Conservation (phyloP, 2,797 vertebrate genomes). For the Bradypodion ventrale region DNA sequence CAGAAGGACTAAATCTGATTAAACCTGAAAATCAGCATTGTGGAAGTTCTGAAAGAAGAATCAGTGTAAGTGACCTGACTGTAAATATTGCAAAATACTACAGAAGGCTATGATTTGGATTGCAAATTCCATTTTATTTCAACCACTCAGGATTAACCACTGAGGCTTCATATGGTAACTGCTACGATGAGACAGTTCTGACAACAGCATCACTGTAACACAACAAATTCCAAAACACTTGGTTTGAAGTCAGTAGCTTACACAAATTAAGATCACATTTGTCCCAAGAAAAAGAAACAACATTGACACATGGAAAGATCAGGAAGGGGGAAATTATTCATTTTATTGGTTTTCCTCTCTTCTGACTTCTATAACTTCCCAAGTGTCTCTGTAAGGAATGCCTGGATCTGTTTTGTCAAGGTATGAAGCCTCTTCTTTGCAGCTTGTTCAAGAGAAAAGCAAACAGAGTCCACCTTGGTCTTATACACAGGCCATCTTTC, state of each 20-base stretch:
- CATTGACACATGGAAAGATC: not conserved
- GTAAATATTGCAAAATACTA: not conserved
- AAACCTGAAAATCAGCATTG: not conserved
- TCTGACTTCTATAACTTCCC: constrained; percentile 10
- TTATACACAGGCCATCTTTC: constrained; percentile 1
- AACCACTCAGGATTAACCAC: not conserved
- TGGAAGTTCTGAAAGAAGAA: not conserved
- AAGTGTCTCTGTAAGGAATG: constrained; percentile 12
- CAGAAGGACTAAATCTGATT: not conserved
- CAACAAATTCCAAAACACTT: constrained; percentile 31
- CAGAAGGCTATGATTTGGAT: constrained; percentile 1
- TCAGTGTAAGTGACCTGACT: fast-evolving
- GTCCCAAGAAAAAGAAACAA: constrained; percentile 10
- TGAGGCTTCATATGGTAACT: not conserved
- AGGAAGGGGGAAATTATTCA: not conserved
- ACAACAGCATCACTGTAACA: constrained; percentile 35
- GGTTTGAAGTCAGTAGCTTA: constrained; percentile 23
- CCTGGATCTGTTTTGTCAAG: constrained; percentile 31
- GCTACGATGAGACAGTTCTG: not conserved
- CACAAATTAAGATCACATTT: constrained; percentile 10
- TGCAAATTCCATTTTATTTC: constrained; percentile 56
- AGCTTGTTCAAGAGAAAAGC: constrained; percentile 31
- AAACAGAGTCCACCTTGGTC: constrained; percentile 46
- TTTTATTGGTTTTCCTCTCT: constrained; percentile 16
- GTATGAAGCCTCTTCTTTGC: constrained; percentile 39